Percentiles rank a stretch among this genome's conserved stretches.
Evolutionary conservation across 2,888 invertebrate genomes (phyloP).

Genomic region (Eremobia ochroleuca): DNA sequence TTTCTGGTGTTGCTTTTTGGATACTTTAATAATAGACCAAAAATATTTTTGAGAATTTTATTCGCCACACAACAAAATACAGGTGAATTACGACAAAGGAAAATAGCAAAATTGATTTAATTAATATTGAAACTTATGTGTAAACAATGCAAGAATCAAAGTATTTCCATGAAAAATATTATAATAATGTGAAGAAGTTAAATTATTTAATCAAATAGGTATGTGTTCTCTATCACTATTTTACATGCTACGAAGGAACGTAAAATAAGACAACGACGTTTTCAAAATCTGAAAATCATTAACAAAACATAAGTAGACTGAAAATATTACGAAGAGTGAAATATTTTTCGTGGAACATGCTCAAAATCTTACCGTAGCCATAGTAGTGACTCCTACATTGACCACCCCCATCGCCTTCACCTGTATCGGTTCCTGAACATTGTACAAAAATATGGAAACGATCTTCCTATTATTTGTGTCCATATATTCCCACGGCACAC

Average conservation of each 20-base stretch:
- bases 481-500: conserved; percentile 76
- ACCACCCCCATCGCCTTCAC: conserved; percentile 71
- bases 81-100: not conserved
- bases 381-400: conserved; percentile 72
- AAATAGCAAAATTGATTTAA: not conserved
- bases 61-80: not conserved
- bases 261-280: conserved; percentile 69
- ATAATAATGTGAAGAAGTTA: not conserved
- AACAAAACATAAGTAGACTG: not conserved
- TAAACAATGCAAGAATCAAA: not conserved
- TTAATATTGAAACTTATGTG: not conserved
- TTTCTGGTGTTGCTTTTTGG: no score
- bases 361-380: conserved; percentile 68
- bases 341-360: no score
- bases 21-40: not conserved
- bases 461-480: conserved; percentile 63
- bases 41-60: conserved; percentile 7
- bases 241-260: conserved; percentile 54
- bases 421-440: conserved; percentile 69
- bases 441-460: conserved; percentile 66
- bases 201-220: not conserved
- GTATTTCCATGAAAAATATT: not conserved
- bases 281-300: conserved; percentile 69
- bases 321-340: not conserved
- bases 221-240: no score